Conservation (phyloP, 2,888 invertebrate genomes). For the Eristalis pertinax region DNA sequence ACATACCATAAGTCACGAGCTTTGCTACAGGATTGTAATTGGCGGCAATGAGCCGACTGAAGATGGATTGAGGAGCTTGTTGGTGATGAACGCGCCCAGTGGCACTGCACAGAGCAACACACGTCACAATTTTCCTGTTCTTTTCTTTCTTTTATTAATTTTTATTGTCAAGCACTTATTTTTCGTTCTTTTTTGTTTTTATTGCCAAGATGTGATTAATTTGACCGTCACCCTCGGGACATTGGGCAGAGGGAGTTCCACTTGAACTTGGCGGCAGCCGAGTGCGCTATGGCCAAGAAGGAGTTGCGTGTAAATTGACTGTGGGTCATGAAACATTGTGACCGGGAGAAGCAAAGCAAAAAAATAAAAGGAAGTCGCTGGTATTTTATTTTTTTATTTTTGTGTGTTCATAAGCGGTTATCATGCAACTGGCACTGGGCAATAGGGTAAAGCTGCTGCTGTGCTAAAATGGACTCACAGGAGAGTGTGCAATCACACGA, state of each 20-base stretch:
- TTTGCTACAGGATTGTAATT: constrained; percentile 48
- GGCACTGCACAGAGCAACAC: constrained; percentile 8
- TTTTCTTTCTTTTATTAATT: constrained; percentile 10
- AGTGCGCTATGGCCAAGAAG: not conserved
- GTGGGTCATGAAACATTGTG: constrained; percentile 50
- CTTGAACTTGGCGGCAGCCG: constrained; percentile 63
- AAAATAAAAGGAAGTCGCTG: not conserved
- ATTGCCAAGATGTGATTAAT: constrained; percentile 60
- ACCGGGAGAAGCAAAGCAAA: constrained; percentile 32
- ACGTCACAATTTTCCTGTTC: constrained; percentile 32
- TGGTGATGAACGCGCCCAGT: constrained; percentile 62
- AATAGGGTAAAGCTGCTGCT: not conserved
- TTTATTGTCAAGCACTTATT: constrained; percentile 8
- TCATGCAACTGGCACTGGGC: not conserved
- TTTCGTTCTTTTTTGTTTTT: constrained; percentile 27
- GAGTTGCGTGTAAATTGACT: constrained; percentile 58
- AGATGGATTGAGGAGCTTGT: constrained; percentile 53
- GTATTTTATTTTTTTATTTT: not conserved
- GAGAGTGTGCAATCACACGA: too few relatives aligned
- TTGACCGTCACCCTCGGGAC: constrained; percentile 43
- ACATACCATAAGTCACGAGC: constrained; percentile 62
- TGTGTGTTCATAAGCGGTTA: not conserved
- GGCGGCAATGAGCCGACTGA: constrained; percentile 31
- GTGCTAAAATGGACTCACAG: too few relatives aligned
- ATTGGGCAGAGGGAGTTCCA: constrained; percentile 17